These are phyloP conservation scores for Rhea pennata DNA, from an alignment of 2,113 vertebrate genomes.

Conservation along the genomic window DNA sequence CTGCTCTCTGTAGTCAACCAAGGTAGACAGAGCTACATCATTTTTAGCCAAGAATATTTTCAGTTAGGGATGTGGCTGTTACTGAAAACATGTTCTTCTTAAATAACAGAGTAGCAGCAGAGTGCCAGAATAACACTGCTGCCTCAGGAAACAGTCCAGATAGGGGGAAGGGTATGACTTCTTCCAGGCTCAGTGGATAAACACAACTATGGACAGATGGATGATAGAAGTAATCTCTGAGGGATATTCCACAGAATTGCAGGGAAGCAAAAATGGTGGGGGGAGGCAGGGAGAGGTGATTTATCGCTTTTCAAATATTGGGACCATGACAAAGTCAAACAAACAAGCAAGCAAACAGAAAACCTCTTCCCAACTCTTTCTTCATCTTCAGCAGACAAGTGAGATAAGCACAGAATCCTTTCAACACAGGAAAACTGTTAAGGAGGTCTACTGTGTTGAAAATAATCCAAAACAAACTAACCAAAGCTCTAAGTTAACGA, in stretches of 20 bases:
- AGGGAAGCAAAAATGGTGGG: neutral
- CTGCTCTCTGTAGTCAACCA: neutral
- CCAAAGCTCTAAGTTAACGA: neutral
- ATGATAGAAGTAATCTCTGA: neutral
- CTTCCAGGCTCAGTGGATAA: conserved; percentile 19
- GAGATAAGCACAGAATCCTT: neutral
- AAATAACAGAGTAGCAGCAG: neutral
- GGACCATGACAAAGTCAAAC: neutral
- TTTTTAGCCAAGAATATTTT: neutral
- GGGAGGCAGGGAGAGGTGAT: neutral
- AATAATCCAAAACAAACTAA: neutral
- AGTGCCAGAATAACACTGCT: neutral
- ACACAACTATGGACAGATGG: conserved; percentile 9
- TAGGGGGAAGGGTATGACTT: neutral
- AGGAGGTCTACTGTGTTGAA: neutral
- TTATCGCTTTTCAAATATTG: neutral
- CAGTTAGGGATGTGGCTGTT: neutral
- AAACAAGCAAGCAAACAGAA: neutral
- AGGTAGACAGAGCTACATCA: neutral
- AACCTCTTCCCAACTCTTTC: neutral
- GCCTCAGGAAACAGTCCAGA: neutral
- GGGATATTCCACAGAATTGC: neutral
- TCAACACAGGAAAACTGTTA: neutral
- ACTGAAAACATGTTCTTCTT: neutral
- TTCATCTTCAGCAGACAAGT: neutral